Conservation (phyloP, 2,113 vertebrate species). For the Mesitornis unicolor region DNA sequence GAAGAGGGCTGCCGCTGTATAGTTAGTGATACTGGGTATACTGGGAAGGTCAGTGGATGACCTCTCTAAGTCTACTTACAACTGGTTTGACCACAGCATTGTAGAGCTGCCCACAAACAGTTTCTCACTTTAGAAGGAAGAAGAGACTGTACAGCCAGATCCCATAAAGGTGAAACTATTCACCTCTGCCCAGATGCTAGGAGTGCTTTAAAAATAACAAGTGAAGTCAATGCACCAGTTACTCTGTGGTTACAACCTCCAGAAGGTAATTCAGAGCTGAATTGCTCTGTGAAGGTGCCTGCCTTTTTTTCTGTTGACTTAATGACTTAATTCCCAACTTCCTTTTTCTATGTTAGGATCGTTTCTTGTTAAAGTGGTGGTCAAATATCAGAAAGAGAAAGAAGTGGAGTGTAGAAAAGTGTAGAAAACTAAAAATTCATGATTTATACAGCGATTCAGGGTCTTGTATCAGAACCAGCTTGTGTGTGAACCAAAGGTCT, state of each 20-base stretch:
- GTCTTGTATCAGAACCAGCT: not conserved
- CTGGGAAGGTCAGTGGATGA: not conserved
- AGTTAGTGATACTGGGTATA: not conserved
- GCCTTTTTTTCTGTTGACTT: not conserved
- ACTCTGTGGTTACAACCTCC: not conserved
- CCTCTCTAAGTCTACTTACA: not conserved
- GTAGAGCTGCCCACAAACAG: not conserved
- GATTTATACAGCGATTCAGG: not conserved
- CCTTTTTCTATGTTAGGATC: not conserved
- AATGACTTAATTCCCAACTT: not conserved
- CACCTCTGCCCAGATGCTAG: not conserved
- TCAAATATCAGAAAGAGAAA: not conserved
- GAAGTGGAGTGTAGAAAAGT: not conserved
- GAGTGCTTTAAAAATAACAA: not conserved
- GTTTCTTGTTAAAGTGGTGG: not conserved
- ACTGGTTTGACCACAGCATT: too few relatives aligned
- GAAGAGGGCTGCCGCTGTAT: not conserved
- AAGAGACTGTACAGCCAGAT: not conserved
- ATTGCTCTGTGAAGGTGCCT: not conserved
- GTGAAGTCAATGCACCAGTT: not conserved
- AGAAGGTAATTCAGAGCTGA: not conserved
- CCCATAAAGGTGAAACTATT: not conserved
- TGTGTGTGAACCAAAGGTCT: not conserved
- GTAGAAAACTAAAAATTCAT: not conserved
- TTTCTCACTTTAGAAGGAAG: not conserved